These are phyloP conservation scores for Hippocampus comes DNA, from an alignment of 2,113 vertebrate genomes.

Conservation along the genomic window DNA sequence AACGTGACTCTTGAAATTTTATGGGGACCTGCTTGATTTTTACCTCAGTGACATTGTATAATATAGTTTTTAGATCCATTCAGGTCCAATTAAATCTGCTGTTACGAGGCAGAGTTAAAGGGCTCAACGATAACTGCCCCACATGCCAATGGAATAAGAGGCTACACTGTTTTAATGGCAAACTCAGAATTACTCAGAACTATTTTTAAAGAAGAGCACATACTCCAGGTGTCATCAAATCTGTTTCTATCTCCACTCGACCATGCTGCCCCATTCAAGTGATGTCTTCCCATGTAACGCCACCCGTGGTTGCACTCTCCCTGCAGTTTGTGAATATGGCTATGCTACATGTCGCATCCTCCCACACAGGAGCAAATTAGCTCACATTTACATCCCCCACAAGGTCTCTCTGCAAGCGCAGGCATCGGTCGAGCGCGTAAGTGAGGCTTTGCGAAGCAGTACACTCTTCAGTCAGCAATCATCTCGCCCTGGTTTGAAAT, in stretches of 20 bases:
- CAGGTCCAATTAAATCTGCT: too few relatives aligned
- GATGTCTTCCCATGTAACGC: background rate
- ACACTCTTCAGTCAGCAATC: constrained; percentile 5
- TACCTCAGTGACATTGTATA: too few relatives aligned
- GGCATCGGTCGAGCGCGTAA: background rate
- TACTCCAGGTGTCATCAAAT: background rate
- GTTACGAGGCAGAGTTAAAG: too few relatives aligned
- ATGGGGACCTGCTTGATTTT: too few relatives aligned
- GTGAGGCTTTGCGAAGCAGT: background rate
- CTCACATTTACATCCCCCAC: constrained; percentile 54
- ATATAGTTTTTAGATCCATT: too few relatives aligned
- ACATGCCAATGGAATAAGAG: background rate
- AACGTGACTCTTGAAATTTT: too few relatives aligned
- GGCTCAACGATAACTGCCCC: too few relatives aligned
- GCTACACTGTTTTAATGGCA: too few relatives aligned
- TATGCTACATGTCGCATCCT: constrained; percentile 29
- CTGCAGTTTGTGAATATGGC: constrained; percentile 2
- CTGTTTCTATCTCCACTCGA: constrained; percentile 1
- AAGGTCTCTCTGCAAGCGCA: constrained; percentile 7
- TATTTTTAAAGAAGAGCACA: too few relatives aligned
- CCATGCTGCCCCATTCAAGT: background rate
- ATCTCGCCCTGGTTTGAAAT: background rate
- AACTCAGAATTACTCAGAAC: too few relatives aligned
- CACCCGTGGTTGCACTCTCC: background rate
- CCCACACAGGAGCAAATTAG: constrained; percentile 43